Evolutionary conservation across 2,797 vertebrate genomes (phyloP), one percentile per base, ranked within the genome.

Genomic region (Acridotheres tristis): DNA sequence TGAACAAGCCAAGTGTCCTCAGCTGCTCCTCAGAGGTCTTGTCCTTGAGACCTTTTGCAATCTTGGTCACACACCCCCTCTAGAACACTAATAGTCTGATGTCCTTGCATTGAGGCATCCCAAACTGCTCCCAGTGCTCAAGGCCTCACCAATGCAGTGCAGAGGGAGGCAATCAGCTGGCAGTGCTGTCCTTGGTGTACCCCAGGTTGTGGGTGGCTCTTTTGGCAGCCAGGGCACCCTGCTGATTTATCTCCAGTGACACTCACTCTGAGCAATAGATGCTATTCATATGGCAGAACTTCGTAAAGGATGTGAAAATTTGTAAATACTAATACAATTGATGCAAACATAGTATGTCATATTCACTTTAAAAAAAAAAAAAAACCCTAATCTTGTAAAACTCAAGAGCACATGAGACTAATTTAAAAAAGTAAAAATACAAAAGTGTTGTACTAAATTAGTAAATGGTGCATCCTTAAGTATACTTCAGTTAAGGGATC

Each of bases 351-450:
- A 71, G 12, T 34, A 58, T 36, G 36, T 75, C 74, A 88, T 63
- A 67, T 27, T 80, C 50, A 42, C 22, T 50, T 38, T 40, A 21
- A 9, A 26, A 34, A n/a, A 51, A 12, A n/a, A 51, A 12, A 38
- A 4, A 68, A 59, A 30, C 16, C 7, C 29, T 58, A 84, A 77
- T 15, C 9, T 77, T 80, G 42, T 78, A 85, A 87, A 96, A 90
- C 38, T 80, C 2, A 1, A 81, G 63, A 51, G 40, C 47, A 72
- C 42, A 55, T 77, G 16, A 88, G 36, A 61, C 66, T 53, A 89
- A 11, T 81, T 86, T 77, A 19, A 85, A 93, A 91, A 94, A 68
- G 29, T 45, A 77, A 76, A 88, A 89, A 57, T 53, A 89, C 32
- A 69, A 36, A 89, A 45, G 10, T 40, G 43, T 34, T 51, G 5